Evolutionary conservation across 2,797 vertebrate species (phyloP).

Genomic region (Helicolenus hilgendorfi): DNA sequence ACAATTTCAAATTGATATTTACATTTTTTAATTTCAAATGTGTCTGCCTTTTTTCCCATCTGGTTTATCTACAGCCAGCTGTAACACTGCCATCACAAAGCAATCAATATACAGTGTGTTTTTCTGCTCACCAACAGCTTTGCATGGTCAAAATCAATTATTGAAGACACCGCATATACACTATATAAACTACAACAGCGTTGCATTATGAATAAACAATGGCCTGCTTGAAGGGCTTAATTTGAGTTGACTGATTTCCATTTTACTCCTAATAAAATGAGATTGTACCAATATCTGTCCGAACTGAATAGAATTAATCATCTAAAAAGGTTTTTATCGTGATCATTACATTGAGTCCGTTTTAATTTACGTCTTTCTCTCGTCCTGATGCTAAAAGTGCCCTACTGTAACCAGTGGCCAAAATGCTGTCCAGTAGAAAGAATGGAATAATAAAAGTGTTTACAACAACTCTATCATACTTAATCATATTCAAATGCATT

Average conservation of each 20-base stretch:
- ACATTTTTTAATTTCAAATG: background rate
- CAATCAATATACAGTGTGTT: background rate
- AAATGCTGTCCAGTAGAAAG: slow-evolving; percentile 60
- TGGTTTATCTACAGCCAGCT: background rate
- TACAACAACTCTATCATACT: slow-evolving; percentile 59
- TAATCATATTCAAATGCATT: slow-evolving; percentile 51
- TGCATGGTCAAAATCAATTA: slow-evolving; percentile 28
- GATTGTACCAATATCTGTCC: slow-evolving; percentile 18
- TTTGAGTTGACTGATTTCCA: slow-evolving; percentile 40
- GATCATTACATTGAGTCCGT: slow-evolving; percentile 47
- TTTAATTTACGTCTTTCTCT: slow-evolving; percentile 56
- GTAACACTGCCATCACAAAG: background rate
- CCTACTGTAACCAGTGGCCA: slow-evolving; percentile 34
- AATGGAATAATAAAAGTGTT: slow-evolving; percentile 69
- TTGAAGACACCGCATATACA: slow-evolving; percentile 2
- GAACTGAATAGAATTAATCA: slow-evolving; percentile 46
- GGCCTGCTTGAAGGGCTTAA: slow-evolving; percentile 19
- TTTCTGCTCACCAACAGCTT: background rate
- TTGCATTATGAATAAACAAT: slow-evolving; percentile 36
- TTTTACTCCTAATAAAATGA: slow-evolving; percentile 49
- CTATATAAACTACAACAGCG: background rate
- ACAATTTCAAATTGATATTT: background rate
- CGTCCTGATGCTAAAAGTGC: slow-evolving; percentile 36
- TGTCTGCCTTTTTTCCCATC: background rate
- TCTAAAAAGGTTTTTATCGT: slow-evolving; percentile 59